These are phyloP conservation scores for Amphimedon queenslandica DNA, from an alignment of 37 sponge, comb jelly and placozoan species.

Conservation along the genomic window DNA sequence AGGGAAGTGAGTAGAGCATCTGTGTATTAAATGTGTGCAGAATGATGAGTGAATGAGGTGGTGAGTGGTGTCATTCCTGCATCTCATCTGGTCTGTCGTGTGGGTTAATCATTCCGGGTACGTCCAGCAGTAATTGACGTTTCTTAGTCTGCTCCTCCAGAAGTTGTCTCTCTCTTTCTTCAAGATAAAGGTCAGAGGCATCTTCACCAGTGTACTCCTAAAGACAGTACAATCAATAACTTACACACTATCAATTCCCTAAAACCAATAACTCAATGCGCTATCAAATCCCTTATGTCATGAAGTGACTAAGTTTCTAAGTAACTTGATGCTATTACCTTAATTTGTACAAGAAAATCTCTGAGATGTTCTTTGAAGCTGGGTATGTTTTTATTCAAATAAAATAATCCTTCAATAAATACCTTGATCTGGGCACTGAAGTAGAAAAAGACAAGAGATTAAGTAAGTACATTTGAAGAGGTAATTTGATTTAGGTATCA, in stretches of 20 bases:
- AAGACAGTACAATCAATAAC: too few relatives aligned
- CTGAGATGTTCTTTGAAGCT: slow-evolving; percentile 91
- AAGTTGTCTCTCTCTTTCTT: slow-evolving; percentile 87
- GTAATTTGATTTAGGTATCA: neutral
- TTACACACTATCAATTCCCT: too few relatives aligned
- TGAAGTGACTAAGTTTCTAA: too few relatives aligned
- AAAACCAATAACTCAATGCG: too few relatives aligned
- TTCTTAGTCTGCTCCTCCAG: slow-evolving; percentile 80
- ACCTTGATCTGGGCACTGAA: slow-evolving; percentile 81
- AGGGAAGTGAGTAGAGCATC: too few relatives aligned
- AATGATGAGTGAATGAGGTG: too few relatives aligned
- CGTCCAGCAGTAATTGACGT: slow-evolving; percentile 65
- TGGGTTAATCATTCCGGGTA: slow-evolving; percentile 98
- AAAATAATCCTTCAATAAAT: slow-evolving; percentile 86
- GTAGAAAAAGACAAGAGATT: neutral
- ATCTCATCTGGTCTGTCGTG: slow-evolving; percentile 96
- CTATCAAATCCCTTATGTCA: too few relatives aligned
- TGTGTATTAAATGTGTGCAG: too few relatives aligned
- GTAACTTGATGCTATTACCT: too few relatives aligned
- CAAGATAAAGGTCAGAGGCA: slow-evolving; percentile 72
- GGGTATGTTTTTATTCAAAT: slow-evolving; percentile 71
- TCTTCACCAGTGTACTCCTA: slow-evolving; percentile 91
- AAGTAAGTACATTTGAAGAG: neutral
- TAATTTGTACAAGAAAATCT: slow-evolving; percentile 93
- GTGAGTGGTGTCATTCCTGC: slow-evolving; percentile 62